Percentiles rank a stretch among this genome's conserved stretches.
Conservation (phyloP, 2,797 vertebrate species). For the Uromys caudimaculatus region DNA sequence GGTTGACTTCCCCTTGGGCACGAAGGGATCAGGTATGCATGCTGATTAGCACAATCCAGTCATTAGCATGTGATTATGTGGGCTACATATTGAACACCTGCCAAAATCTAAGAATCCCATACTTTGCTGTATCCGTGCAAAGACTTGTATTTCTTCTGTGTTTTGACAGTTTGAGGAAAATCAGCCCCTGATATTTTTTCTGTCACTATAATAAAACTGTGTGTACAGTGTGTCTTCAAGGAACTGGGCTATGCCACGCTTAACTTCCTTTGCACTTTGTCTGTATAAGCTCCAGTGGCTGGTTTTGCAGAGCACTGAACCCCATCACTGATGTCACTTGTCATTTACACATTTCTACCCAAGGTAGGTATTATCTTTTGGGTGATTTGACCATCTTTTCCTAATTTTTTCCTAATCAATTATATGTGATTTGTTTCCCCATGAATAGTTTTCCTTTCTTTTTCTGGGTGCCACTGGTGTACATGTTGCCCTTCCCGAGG, state of each 20-base stretch:
- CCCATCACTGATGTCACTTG: constrained; percentile 85
- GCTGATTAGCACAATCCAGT: constrained; percentile 93
- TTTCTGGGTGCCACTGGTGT: constrained; percentile 77
- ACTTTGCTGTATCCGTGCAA: constrained; percentile 86
- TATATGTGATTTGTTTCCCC: neutral
- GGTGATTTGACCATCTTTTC: constrained; percentile 84
- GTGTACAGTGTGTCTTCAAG: constrained; percentile 82
- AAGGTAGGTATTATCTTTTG: constrained; percentile 85
- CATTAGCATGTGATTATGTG: constrained; percentile 94
- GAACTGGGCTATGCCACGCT: constrained; percentile 70
- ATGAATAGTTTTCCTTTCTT: constrained; percentile 33
- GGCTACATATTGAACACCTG: constrained; percentile 93
- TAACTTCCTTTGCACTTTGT: constrained; percentile 83
- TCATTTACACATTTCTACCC: constrained; percentile 86
- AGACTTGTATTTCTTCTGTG: constrained; percentile 87
- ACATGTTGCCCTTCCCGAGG: constrained; percentile 70
- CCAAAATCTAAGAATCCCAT: constrained; percentile 93
- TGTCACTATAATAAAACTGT: constrained; percentile 83
- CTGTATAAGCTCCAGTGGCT: constrained; percentile 77
- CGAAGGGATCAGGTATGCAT: constrained; percentile 90
- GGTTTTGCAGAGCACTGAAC: constrained; percentile 75
- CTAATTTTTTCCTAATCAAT: constrained; percentile 76
- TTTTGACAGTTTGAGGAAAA: constrained; percentile 86
- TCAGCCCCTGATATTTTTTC: constrained; percentile 79
- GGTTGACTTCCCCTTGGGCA: constrained; percentile 81